Evolutionary conservation across 2,797 vertebrate genomes (phyloP).

Genomic region (Capromys pilorides): DNA sequence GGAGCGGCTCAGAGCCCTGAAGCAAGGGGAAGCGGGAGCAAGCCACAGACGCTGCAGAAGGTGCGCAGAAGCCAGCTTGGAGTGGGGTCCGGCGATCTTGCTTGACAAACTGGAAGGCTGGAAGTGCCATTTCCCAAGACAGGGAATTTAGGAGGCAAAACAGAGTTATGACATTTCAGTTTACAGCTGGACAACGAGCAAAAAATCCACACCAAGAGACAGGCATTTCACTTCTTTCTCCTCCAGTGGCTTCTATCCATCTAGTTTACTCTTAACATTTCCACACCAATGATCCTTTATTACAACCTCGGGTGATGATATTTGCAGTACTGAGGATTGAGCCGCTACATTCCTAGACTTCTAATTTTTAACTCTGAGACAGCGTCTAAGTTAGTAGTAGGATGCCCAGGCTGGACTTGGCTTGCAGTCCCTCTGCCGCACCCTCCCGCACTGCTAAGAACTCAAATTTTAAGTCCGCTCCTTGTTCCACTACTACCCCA

Average conservation of each 20-base stretch:
- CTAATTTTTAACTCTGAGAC: not conserved
- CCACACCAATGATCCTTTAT: not conserved
- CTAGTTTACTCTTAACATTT: not conserved
- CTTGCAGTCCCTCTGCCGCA: not conserved
- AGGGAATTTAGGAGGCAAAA: constrained; percentile 30
- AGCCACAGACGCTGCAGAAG: not conserved
- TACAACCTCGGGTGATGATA: not conserved
- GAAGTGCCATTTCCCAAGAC: not conserved
- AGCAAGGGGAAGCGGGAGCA: not conserved
- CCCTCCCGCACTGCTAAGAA: not conserved
- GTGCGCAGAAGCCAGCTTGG: not conserved
- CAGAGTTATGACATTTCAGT: not conserved
- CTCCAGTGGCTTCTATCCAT: not conserved
- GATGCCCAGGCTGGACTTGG: not conserved
- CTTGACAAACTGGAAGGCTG: not conserved
- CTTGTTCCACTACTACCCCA: not conserved
- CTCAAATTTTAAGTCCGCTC: not conserved
- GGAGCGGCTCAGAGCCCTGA: not conserved
- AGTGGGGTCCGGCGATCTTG: not conserved
- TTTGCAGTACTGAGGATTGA: not conserved
- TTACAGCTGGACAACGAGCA: not conserved
- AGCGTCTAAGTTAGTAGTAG: not conserved
- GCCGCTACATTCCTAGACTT: not conserved
- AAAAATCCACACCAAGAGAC: not conserved
- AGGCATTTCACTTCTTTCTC: not conserved